Base-by-base conservation (phyloP, 2,888 invertebrate genomes). In the Aphrophora alni region DNA sequence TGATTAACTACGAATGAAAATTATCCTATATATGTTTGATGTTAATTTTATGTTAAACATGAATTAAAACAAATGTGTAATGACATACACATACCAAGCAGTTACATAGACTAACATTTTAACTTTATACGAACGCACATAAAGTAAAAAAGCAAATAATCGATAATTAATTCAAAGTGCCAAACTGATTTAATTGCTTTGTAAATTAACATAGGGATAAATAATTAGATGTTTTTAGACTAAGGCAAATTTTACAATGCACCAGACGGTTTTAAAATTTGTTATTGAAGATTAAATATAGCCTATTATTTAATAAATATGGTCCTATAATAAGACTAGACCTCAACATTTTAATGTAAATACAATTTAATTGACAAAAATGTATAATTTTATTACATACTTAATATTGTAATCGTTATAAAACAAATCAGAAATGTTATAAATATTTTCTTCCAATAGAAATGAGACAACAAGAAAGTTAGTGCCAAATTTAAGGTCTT, bases 171-270 rank as follows among this genome's bases (percentile, higher is more conserved):
- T 59, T 59, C 59, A 2, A 59, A 21, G 59, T 59, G 59, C 59
- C 59, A 59, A 59, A 59, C 59, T 14, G 14, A 59, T 59, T 59
- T 21, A 59, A 59, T 59, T 59, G 59, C 59, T 59, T 59, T 59
- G 59, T 59, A 59, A 59, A 59, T 59, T 59, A 59, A 59, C 59
- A 59, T 59, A 59, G 59, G 21, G 21, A 59, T 59, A 59, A 59
- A 59, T 5, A 59, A 21, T 59, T 59, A 59, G 59, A 59, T 21
- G 12, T 59, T 59, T 59, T 3, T 21, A 59, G 59, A 21, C 1
- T 21, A 59, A n/a, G 59, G 59, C 59, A 59, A 59, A 21, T 59
- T 21, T 59, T 59, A 59, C 14, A 59, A 3, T 59, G 59, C 59
- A 59, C 59, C 59, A 59, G n/a, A 59, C 21, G 59, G 59, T n/a